Percentiles rank a stretch among this genome's conserved stretches.
phyloP scores from a whole-genome alignment of 2,113 vertebrate genomes.

The Gavia stellata region DNA sequence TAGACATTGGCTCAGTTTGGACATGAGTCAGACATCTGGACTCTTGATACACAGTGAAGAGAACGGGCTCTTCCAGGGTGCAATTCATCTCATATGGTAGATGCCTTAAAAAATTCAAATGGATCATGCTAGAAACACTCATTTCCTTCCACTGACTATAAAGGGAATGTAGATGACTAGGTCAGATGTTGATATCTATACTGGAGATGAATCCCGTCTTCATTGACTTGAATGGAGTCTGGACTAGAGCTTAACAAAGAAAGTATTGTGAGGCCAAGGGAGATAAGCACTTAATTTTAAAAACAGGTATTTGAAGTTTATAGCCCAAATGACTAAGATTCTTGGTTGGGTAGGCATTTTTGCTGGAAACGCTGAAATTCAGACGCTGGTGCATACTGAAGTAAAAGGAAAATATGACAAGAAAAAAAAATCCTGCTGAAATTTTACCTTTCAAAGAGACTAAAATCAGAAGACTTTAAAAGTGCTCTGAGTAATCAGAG shows the following conservation, averaged over 20 bases:
- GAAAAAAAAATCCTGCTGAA: neutral
- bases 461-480: conserved; percentile 13
- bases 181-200: neutral
- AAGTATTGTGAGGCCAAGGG: neutral
- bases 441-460: neutral
- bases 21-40: neutral
- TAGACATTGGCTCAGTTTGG: too few species aligned
- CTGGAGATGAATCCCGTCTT: neutral
- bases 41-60: neutral
- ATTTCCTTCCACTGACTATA: neutral
- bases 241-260: neutral
- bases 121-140: neutral
- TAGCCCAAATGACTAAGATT: neutral
- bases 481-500: conserved; percentile 38
- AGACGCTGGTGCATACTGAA: neutral
- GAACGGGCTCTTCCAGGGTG: neutral
- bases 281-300: neutral
- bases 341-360: neutral
- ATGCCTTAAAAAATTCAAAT: neutral
- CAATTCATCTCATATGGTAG: neutral
- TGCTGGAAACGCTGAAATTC: neutral
- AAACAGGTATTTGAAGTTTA: neutral
- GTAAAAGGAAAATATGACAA: neutral
- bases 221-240: neutral
- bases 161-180: neutral